Evolutionary conservation across 2,888 invertebrate species (phyloP).

Genomic region (Cryptus viduatorius): DNA sequence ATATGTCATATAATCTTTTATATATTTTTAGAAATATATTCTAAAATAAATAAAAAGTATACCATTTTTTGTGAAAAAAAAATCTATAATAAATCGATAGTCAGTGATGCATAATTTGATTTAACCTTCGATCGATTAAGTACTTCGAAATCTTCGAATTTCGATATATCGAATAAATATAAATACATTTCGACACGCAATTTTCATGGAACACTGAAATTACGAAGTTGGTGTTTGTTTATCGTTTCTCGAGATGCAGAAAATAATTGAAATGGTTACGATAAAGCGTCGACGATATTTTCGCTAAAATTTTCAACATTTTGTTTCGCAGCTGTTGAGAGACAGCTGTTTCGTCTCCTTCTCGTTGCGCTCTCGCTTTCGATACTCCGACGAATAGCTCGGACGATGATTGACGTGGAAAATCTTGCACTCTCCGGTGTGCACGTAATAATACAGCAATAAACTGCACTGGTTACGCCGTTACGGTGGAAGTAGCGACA

Average conservation of each 20-base stretch:
- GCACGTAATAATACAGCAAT: slow-evolving; percentile 71
- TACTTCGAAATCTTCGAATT: no score
- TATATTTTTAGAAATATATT: not conserved
- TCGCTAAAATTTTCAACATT: not conserved
- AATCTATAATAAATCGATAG: no score
- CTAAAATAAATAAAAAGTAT: not conserved
- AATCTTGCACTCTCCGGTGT: slow-evolving; percentile 64
- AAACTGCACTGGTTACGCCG: slow-evolving; percentile 69
- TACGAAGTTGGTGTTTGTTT: not conserved
- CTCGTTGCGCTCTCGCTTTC: slow-evolving; percentile 42
- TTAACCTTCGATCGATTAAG: no score
- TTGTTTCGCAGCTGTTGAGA: not conserved
- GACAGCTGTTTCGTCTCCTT: not conserved
- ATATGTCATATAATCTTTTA: not conserved
- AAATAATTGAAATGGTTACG: not conserved
- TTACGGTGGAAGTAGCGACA: slow-evolving; percentile 54
- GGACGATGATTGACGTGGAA: slow-evolving; percentile 60
- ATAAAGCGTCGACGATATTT: not conserved
- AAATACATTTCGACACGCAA: not conserved
- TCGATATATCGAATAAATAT: no score
- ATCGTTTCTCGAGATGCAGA: not conserved
- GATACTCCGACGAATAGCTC: slow-evolving; percentile 39
- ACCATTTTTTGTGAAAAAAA: not conserved
- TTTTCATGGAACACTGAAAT: not conserved
- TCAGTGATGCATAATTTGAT: no score